Evolutionary conservation across 2,888 invertebrate genomes (phyloP), one percentile per base, ranked within the genome.

Genomic region (Hemistola chrysoprasaria): DNA sequence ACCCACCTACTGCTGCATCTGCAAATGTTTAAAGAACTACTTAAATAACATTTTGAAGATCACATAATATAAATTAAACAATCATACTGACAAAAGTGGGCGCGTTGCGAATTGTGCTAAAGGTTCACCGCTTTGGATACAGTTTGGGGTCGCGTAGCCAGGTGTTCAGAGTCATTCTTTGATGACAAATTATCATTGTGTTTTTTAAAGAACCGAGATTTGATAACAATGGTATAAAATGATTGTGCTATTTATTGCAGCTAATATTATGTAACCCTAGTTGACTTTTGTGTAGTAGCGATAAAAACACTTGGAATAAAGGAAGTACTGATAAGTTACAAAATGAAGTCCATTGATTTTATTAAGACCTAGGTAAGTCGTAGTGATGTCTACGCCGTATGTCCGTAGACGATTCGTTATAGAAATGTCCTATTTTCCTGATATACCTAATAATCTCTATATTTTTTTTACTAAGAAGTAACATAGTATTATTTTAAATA

Each of bases 21-120:
- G 82, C 78, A 70, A 75, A 77, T 80, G 76, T 83, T 85, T 85
- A 71, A 72, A 83, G 74, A 85, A 82, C 81, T 83, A 82, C 84
- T 87, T 84, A 83, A 81, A 86, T 72, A 78, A 62, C 59, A 72
- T 84, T 56, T 81, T 69, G 69, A 83, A 84, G 83, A 85, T 85
- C 82, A 86, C 83, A 85, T 86, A 84, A 86, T 84, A 75, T 84
- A 83, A 80, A 85, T 86, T 85, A 84, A 86, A 88, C 80, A 83
- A 78, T 73, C 79, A 71, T 75, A 74, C 76, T 80, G 71, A 80
- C 76, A 82, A 82, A 71, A 74, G 74, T 75, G 72, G 71, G 71
- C 65, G 83, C 82, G 81, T 82, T 69, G 75, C 85, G 72, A 86
- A 88, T 87, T 60, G 59, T 38, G 47, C 54, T 56, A 63, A 62